Conservation (phyloP, 2,797 vertebrate genomes). For the Hipposideros larvatus region DNA sequence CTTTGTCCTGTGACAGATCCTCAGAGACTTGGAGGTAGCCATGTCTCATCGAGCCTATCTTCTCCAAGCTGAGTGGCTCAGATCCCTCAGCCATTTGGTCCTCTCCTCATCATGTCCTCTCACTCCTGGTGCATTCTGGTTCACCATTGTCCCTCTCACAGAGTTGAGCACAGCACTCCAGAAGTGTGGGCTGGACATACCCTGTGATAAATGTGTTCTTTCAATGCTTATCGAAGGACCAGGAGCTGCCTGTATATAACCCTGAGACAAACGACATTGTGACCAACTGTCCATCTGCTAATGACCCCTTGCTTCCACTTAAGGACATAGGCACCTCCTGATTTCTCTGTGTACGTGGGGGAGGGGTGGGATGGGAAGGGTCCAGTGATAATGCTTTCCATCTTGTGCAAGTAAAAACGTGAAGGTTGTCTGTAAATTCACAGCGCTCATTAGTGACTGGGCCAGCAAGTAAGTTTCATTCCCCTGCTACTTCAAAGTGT, state of each 20-base stretch:
- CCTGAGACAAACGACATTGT: neutral
- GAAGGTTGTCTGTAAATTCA: neutral
- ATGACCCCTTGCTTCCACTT: neutral
- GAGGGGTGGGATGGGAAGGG: neutral
- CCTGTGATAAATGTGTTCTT: neutral
- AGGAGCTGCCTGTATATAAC: neutral
- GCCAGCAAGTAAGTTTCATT: neutral
- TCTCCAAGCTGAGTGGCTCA: neutral
- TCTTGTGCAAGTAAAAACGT: neutral
- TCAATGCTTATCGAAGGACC: neutral
- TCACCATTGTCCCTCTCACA: neutral
- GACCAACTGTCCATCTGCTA: neutral
- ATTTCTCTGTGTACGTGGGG: neutral
- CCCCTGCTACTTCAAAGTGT: neutral
- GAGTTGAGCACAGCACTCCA: neutral
- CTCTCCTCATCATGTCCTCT: neutral
- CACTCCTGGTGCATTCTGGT: neutral
- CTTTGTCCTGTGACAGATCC: neutral
- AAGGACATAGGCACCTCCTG: neutral
- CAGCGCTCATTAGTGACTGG: neutral
- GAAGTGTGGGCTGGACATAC: neutral
- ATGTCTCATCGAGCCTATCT: neutral
- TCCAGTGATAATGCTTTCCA: neutral
- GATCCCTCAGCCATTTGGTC: neutral
- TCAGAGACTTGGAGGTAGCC: slow-evolving; percentile 24